These are phyloP conservation scores for Anisognathus igniventris DNA, from an alignment of 2,797 vertebrate species.

Conservation along the genomic window DNA sequence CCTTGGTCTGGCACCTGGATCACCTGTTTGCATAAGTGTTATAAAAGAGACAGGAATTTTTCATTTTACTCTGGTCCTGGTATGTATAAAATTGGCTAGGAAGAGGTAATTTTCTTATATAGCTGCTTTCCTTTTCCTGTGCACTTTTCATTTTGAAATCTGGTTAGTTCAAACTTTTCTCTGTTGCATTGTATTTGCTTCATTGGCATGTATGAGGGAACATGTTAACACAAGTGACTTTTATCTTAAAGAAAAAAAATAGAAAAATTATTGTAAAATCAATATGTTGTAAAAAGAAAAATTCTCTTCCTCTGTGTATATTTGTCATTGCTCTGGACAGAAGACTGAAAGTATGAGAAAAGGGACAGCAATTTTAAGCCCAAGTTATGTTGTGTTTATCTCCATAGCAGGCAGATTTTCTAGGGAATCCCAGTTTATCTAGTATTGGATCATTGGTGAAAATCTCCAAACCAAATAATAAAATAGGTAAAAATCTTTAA, in stretches of 20 bases:
- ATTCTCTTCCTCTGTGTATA: neutral
- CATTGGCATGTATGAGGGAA: fast-evolving
- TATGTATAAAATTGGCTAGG: neutral
- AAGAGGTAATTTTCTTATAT: neutral
- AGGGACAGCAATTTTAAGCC: neutral
- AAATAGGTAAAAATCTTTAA: neutral
- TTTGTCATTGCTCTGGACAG: neutral
- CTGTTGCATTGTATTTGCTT: neutral
- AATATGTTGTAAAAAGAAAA: neutral
- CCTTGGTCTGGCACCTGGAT: neutral
- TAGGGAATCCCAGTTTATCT: neutral
- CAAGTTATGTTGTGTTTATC: neutral
- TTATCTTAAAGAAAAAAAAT: neutral
- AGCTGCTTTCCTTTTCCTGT: neutral
- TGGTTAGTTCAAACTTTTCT: neutral
- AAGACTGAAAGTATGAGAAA: neutral
- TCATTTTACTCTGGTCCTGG: neutral
- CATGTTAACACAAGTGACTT: neutral
- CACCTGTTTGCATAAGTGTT: neutral
- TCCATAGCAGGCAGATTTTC: neutral
- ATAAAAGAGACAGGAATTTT: neutral
- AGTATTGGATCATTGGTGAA: neutral
- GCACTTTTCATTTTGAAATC: neutral
- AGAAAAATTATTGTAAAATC: neutral
- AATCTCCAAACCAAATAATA: neutral